Evolutionary conservation across 2,888 invertebrate genomes (phyloP).

Genomic region (Melolontha melolontha): DNA sequence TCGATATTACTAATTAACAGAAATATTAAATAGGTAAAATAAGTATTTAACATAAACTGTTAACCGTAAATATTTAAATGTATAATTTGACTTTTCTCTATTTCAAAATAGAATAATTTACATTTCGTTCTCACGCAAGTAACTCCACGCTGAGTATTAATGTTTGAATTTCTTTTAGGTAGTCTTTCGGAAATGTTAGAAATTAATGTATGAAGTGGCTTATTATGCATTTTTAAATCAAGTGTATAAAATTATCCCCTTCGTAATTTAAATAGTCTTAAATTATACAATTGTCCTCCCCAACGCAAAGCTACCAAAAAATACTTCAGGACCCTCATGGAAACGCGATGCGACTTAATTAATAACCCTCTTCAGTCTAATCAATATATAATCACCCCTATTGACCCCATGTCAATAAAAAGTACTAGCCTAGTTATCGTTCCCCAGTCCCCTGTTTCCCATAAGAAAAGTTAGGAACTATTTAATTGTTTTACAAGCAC

Average conservation of each 20-base stretch:
- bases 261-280: conserved; percentile 47
- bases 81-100: no score
- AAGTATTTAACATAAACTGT: no score
- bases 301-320: conserved; percentile 44
- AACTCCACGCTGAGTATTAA: no score
- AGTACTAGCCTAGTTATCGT: conserved; percentile 47
- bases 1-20: no score
- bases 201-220: neutral
- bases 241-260: conserved; percentile 45
- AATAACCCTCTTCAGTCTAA: conserved; percentile 52
- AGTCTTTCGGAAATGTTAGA: neutral
- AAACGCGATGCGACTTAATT: conserved; percentile 53
- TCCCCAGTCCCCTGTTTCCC: conserved; percentile 44
- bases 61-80: no score
- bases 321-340: conserved; percentile 48
- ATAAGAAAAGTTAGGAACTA: conserved; percentile 41
- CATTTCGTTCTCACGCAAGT: no score
- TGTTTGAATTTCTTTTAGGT: no score
- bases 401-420: conserved; percentile 50
- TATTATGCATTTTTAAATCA: conserved; percentile 46
- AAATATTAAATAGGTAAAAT: no score
- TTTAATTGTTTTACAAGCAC: neutral
- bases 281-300: conserved; percentile 50
- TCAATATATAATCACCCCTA: conserved; percentile 55
- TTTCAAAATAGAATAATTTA: no score